Evolutionary conservation across 2,113 vertebrate species (phyloP), one percentile per base, ranked within the genome.

Genomic region (Myotis davidii): DNA sequence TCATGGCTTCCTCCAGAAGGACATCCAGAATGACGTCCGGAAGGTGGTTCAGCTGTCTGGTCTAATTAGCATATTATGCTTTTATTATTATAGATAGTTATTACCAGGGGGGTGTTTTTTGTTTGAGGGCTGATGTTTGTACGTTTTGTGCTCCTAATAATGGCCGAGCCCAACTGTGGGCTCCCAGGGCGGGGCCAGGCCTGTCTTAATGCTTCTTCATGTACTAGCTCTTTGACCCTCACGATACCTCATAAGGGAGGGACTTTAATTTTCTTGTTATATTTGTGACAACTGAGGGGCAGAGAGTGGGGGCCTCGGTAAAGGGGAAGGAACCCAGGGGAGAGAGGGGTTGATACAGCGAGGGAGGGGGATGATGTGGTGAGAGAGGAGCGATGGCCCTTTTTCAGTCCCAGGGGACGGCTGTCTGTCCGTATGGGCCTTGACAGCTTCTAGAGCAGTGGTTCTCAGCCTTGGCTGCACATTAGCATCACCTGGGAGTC

Each of bases 121-220:
- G 52, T 54, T 54, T 54, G 52, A 32, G 37, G 54, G 11, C 21
- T 50, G 18, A 39, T 17, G 39, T 74, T 25, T 37, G 23, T 16
- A 64, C 4, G 5, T 77, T 17, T 45, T 9, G 23, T 29, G 21
- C 50, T 73, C 25, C 2, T 7, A 27, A 21, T 16, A 20, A 21
- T 9, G 64, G 34, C 25, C 25, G 9, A 32, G 79, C 73, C 3
- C 27, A 1, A 2, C 20, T 12, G 16, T 29, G 9, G 18, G 14
- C 12, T 7, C 21, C 1, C 6, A 1, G 76, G 39, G 37, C 45
- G 2, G 23, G 5, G 12, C 69, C 25, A 21, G 21, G 39, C 27
- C 32, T 0, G 0, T 7, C 78, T 13, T 17, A 4, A 29, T 3
- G 0, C 52, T 21, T 4, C 3, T 27, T 59, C 32, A n/a, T 6